These are phyloP conservation scores for Sebastes iracundus DNA, from an alignment of 2,797 vertebrate species.

Conservation along the genomic window DNA sequence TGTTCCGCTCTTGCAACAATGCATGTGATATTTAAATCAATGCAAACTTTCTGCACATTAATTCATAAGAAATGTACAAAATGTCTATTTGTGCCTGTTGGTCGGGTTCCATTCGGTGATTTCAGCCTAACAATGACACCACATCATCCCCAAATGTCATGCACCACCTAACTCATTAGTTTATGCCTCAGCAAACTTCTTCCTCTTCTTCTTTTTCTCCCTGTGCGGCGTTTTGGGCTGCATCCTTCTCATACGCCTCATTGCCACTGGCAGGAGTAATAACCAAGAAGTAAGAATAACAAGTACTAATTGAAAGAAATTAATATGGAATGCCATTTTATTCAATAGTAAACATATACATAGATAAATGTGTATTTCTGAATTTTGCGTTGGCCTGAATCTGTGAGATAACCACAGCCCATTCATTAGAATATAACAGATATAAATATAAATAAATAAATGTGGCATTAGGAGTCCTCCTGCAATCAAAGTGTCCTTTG, in stretches of 20 bases:
- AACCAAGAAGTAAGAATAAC: background rate
- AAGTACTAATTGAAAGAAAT: background rate
- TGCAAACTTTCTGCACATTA: background rate
- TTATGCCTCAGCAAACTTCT: conserved; percentile 5
- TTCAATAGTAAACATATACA: background rate
- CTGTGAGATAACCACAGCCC: too few relatives aligned
- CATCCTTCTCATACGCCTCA: background rate
- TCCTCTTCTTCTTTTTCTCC: background rate
- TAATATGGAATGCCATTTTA: background rate
- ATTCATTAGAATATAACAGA: too few relatives aligned
- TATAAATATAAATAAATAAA: too few relatives aligned
- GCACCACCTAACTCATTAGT: conserved; percentile 16
- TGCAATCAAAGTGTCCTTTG: background rate
- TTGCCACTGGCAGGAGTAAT: conserved; percentile 11
- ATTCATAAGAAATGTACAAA: background rate
- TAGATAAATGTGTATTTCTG: background rate
- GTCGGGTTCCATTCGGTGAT: background rate
- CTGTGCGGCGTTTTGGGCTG: background rate
- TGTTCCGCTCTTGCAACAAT: background rate
- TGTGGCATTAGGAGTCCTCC: background rate
- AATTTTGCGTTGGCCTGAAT: background rate
- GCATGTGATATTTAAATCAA: background rate
- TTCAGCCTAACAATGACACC: conserved; percentile 9
- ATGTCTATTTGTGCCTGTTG: background rate
- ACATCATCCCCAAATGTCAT: conserved; percentile 2